A percentile compares a stretch with the other conserved stretches of the same genome.
phyloP scores from a whole-genome alignment of 1,140 invertebrate genomes.

The Bicyclus anynana region DNA sequence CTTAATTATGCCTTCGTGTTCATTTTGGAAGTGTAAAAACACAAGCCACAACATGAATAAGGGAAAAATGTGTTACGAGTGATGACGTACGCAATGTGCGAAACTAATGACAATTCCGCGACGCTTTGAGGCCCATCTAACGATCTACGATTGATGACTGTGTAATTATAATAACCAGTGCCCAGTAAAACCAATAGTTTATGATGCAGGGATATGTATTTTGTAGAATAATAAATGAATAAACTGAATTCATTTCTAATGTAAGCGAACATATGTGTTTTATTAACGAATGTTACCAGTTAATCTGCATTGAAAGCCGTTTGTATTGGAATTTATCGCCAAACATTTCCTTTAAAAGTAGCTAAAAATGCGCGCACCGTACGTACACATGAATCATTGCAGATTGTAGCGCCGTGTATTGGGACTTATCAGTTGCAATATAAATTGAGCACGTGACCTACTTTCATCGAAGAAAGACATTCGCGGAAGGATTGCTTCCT shows the following conservation, averaged over 20 bases:
- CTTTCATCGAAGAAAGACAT: slow-evolving; percentile 17
- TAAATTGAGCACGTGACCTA: slow-evolving; percentile 32
- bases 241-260: neutral
- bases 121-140: no score
- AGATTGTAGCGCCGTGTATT: slow-evolving; percentile 12
- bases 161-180: no score
- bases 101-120: no score
- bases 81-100: no score
- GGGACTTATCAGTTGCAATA: slow-evolving; percentile 22
- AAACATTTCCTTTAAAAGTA: neutral
- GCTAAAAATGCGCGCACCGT: neutral
- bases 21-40: no score
- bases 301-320: neutral
- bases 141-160: no score
- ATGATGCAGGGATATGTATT: no score
- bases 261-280: neutral
- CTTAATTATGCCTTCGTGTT: no score
- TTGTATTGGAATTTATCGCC: neutral
- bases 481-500: neutral
- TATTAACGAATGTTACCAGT: neutral
- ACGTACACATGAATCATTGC: neutral
- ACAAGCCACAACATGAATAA: no score
- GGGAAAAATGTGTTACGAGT: no score
- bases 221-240: no score
- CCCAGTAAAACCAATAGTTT: no score